These are phyloP conservation scores for Reticulitermes lucifugus DNA, from an alignment of 2,888 invertebrate genomes.

Conservation along the genomic window DNA sequence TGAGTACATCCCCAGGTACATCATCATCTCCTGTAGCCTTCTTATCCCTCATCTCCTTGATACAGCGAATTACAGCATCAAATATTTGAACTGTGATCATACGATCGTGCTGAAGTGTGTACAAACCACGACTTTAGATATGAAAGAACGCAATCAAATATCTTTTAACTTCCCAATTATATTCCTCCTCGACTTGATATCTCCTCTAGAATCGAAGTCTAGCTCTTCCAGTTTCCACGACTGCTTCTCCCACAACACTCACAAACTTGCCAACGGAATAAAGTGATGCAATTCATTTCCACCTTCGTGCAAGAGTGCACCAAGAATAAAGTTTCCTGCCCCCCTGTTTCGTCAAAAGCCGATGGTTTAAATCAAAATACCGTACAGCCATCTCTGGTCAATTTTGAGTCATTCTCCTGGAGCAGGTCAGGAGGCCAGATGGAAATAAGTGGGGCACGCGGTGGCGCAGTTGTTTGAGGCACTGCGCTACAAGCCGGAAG, in stretches of 20 bases:
- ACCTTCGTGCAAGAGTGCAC: not conserved
- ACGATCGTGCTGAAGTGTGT: not conserved
- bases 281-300: not conserved
- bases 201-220: not conserved
- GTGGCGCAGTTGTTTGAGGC: too few relatives aligned
- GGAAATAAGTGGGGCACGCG: too few relatives aligned
- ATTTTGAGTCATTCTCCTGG: too few relatives aligned
- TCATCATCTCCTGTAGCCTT: too few relatives aligned
- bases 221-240: not conserved
- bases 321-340: too few relatives aligned
- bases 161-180: conserved; percentile 27
- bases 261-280: not conserved
- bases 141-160: conserved; percentile 32
- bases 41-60: too few relatives aligned
- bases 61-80: not conserved
- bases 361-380: too few relatives aligned
- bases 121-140: not conserved
- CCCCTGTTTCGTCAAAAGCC: too few relatives aligned
- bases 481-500: too few relatives aligned
- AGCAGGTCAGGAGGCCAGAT: too few relatives aligned
- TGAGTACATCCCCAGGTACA: too few relatives aligned
- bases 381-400: too few relatives aligned
- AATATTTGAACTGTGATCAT: not conserved
- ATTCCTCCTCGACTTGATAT: not conserved
- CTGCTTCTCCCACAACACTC: not conserved